Evolutionary conservation across 2,888 invertebrate species (phyloP), one percentile per base, ranked within the genome.

Genomic region (Latrodectus elegans): DNA sequence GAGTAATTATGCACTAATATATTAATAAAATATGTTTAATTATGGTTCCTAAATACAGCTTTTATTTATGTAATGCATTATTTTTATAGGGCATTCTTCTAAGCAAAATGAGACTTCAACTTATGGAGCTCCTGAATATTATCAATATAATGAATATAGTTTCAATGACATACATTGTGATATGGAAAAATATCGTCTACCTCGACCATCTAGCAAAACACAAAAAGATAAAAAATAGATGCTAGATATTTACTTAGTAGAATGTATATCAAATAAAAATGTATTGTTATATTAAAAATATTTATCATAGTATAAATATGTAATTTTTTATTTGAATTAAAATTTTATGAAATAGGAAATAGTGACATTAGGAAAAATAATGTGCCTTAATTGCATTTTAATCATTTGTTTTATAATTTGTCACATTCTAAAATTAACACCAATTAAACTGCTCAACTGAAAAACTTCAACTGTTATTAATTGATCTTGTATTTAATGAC

Each of bases 81-180:
- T 38, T 38, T 38, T 38, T 38, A 38, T 55, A 22, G 38, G 22
- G 38, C 38, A 72, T 10, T 72, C 73, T 9, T 60, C 67, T 65
- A 71, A 65, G 15, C 82, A 88, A 94, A 95, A n/a, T 95, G 95
- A 15, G 17, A 78, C 84, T 70, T 84, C 72, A 9, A 77, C 88
- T 3, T 96, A 96, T 52, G 95, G 95, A 71, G 95, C 96, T 11
- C 96, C 97, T 0, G 97, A 97, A 93, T 97, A 97, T 92, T 97
- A 95, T 91, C 95, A 95, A 90, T 97, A 96, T 91, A 94, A 96
- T 91, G 94, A 94, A 70, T 94, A 94, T 90, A 96, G 95, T 90
- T 97, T 94, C 91, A 95, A 94, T 90, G 96, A 97, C 92, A 96
- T 97, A 76, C 97, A 97, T 93, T 94, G 96, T 38, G 97, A 97